Evolutionary conservation across 2,888 invertebrate species (phyloP).

Genomic region (Tryphoninae sp.): DNA sequence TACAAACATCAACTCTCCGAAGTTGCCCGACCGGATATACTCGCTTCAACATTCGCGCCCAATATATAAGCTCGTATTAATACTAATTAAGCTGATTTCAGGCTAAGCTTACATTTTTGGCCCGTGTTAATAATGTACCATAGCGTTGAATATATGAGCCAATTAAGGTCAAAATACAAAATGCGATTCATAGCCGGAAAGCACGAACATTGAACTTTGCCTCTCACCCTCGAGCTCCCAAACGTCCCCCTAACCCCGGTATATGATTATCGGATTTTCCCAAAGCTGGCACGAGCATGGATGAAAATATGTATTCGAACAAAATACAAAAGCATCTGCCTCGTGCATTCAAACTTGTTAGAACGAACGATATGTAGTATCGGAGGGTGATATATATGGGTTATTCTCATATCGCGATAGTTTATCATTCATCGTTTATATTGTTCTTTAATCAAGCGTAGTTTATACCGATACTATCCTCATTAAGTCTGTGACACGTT

Average conservation of each 20-base stretch:
- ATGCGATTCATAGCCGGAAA: neutral
- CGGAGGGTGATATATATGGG: neutral
- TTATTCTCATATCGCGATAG: constrained; percentile 9
- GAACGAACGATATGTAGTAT: neutral
- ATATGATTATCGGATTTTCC: neutral
- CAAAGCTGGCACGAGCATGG: neutral
- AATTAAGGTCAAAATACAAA: neutral
- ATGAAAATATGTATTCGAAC: constrained; percentile 22
- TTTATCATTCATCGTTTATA: constrained; percentile 55
- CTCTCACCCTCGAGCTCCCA: neutral
- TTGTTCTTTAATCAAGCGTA: constrained; percentile 48
- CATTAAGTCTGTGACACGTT: constrained; percentile 53
- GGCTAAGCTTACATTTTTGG: neutral
- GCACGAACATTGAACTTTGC: neutral
- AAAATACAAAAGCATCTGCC: constrained; percentile 36
- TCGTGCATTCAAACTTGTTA: constrained; percentile 4
- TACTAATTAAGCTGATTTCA: too few relatives aligned
- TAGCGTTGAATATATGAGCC: neutral
- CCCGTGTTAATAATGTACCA: neutral
- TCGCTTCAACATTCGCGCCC: too few relatives aligned
- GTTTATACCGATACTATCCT: constrained; percentile 49
- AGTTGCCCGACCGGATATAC: too few relatives aligned
- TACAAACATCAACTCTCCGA: neutral
- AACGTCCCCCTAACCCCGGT: neutral
- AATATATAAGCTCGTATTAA: too few relatives aligned